Evolutionary conservation across 2,797 vertebrate species (phyloP), one percentile per base, ranked within the genome.

Genomic region (Karalla daura): DNA sequence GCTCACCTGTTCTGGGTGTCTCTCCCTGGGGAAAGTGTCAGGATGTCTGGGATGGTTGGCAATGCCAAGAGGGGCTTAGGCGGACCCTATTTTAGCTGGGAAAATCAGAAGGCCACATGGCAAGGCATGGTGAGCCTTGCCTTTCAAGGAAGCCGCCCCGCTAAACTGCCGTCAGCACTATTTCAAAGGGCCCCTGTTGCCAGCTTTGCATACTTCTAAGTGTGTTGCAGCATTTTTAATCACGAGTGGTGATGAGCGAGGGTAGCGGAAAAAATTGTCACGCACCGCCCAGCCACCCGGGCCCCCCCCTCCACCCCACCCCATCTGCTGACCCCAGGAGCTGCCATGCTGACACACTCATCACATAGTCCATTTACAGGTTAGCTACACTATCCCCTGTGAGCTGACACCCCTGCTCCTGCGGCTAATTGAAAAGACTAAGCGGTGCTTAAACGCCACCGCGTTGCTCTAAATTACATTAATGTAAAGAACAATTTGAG

Each of bases 1-100:
- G 18, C 86, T 95, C 94, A 95, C 94, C 94, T 94, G 94, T 94
- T 94, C 87, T 73, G 88, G 84, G 88, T 90, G 88, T 93, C 90
- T 93, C 91, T 93, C 91, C 80, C 87, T 88, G 84, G 88, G 91
- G 93, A 94, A 93, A 93, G 93, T 94, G 93, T 94, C 92, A 93
- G 93, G 91, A 91, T 94, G 92, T 91, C 91, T 94, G 92, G 92
- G 91, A 94, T 94, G 92, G 91, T 93, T 95, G 92, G 93, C 93
- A 92, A 89, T 93, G 92, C 88, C 91, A 94, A 90, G 76, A 83
- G 91, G 92, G 89, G 93, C 92, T 95, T 95, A 95, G 87, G 83
- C 79, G 2, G 84, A 91, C 91, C 92, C 91, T 94, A 92, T 94
- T 95, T 94, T 94, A 94, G 94, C 91, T 91, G 91, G 92, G 92